Percentiles rank a stretch among this genome's conserved stretches.
Conservation (phyloP, 2,797 vertebrate species). For the Antennarius maculatus region DNA sequence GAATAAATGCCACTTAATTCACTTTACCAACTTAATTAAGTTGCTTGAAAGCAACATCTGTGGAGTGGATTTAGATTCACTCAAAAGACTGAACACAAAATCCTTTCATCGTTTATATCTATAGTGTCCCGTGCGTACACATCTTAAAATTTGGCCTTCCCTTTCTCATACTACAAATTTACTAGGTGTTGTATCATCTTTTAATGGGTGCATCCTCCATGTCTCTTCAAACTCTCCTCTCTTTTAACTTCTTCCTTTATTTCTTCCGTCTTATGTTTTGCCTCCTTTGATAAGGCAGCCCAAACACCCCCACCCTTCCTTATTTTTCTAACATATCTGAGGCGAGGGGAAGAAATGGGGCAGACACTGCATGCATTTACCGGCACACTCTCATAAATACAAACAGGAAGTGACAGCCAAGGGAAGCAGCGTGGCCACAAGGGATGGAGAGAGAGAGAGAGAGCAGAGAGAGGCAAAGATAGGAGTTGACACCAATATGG, state of each 20-base stretch:
- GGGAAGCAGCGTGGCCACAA: constrained; percentile 46
- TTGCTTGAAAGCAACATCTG: too few species aligned
- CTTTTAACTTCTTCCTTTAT: constrained; percentile 4
- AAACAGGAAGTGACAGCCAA: constrained; percentile 71
- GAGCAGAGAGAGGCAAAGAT: not conserved
- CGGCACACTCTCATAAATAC: constrained; percentile 60
- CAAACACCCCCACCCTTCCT: not conserved
- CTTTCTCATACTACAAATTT: not conserved
- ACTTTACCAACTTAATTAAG: too few species aligned
- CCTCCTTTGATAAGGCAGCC: constrained; percentile 38
- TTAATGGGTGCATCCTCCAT: not conserved
- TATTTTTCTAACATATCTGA: constrained; percentile 44
- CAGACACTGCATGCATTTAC: constrained; percentile 77
- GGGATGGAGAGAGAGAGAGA: constrained; percentile 42
- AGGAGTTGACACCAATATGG: constrained; percentile 54
- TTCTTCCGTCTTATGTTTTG: constrained; percentile 11
- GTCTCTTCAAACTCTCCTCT: not conserved
- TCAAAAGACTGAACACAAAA: too few species aligned
- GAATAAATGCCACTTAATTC: too few species aligned
- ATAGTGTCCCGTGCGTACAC: not conserved
- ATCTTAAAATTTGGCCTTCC: not conserved
- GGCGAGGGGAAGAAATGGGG: constrained; percentile 77
- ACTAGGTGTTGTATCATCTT: not conserved
- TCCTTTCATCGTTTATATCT: too few species aligned
- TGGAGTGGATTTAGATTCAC: too few species aligned